phyloP scores from a whole-genome alignment of 2,888 invertebrate genomes.

The Cepaea hortensis region DNA sequence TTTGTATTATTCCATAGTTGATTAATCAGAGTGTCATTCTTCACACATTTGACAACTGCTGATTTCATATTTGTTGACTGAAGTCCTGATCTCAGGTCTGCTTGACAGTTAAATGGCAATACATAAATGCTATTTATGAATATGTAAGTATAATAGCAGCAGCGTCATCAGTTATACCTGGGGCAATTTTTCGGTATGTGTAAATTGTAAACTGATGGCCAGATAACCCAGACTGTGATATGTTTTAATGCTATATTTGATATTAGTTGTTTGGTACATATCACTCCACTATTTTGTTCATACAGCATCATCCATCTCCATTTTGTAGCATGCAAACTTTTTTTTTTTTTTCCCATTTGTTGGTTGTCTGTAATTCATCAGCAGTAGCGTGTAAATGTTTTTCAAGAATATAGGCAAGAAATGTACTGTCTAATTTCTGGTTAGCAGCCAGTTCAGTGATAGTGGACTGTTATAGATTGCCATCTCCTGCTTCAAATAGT shows the following conservation, averaged over 20 bases:
- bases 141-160: not conserved
- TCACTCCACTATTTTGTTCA: not conserved
- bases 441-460: not conserved
- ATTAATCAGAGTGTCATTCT: conserved; percentile 6
- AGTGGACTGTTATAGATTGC: no score
- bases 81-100: conserved; percentile 43
- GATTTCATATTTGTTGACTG: conserved; percentile 32
- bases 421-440: not conserved
- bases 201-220: conserved; percentile 20
- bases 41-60: not conserved
- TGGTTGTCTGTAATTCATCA: not conserved
- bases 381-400: not conserved
- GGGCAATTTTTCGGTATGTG: not conserved
- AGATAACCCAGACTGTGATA: conserved; percentile 40
- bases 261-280: conserved; percentile 35
- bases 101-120: conserved; percentile 41
- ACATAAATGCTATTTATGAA: conserved; percentile 5
- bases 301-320: not conserved
- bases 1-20: conserved; percentile 37
- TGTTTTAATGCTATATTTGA: conserved; percentile 34
- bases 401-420: not conserved
- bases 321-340: no score
- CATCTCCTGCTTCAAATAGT: no score
- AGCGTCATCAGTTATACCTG: conserved; percentile 6
- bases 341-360: no score